Base-by-base conservation (phyloP, 2,113 vertebrate species). In the Sphaerodactylus townsendi region DNA sequence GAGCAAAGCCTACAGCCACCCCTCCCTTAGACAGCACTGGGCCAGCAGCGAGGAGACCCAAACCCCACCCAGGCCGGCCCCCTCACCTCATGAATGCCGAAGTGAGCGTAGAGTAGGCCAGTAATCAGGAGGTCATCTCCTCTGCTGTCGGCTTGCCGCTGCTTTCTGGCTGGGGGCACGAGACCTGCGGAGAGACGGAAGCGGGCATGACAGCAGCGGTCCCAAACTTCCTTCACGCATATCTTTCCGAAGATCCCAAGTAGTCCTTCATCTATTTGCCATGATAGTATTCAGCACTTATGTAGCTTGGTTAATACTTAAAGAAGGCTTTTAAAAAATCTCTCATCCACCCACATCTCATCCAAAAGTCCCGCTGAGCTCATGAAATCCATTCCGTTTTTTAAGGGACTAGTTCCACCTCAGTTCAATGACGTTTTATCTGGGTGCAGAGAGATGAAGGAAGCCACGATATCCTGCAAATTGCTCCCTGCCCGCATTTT, bases 21-120 rank as follows among this genome's bases (percentile, higher is more conserved):
- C n/a, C n/a, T n/a, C n/a, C n/a, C 5, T 30, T 35, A 65, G 59
- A 64, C 28, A 59, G 59, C 46, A 56, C 3, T 56, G 56, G 23
- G 9, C 59, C 37, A 7, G 3, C 39, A 19, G 13, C 37, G 23
- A 21, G 37, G 62, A n/a, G 64, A 44, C 28, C 30, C 46, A 50
- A 2, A 50, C n/a, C 62, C 69, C 44, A 41, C 59, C 77, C 70
- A 44, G 23, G 23, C 46, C 28, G 17, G 41, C 30, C 39, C 39
- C 17, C 44, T 23, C 85, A 98, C 98, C 97, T 99, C 98, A 0
- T 99, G 98, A 91, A 99, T 99, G 79, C 98, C 98, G 53, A 99
- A 99, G 94, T 99, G 98, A 68, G 98, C 98, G 0, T 99, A 99
- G 98, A 99, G 90, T 99, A 79, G 98, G 98, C 93, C 98, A 99